These are phyloP conservation scores for Falco peregrinus DNA, from an alignment of 2,797 vertebrate genomes.

Conservation along the genomic window DNA sequence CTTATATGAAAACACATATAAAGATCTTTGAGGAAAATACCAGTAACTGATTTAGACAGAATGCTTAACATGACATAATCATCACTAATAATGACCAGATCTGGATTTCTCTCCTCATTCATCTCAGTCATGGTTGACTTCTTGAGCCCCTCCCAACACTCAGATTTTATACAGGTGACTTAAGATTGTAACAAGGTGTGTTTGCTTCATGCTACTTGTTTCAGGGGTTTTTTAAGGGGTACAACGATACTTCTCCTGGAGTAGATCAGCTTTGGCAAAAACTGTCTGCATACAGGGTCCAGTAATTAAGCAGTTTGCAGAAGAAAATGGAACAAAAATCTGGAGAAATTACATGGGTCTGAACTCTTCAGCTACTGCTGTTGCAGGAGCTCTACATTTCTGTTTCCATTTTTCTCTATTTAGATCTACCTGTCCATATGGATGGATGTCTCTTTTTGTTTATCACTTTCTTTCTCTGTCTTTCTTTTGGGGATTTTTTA, in stretches of 20 bases:
- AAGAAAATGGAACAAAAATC: background rate
- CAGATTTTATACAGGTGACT: background rate
- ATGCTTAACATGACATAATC: background rate
- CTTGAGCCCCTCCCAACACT: background rate
- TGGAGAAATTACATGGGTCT: background rate
- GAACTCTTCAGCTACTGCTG: background rate
- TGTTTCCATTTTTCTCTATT: background rate
- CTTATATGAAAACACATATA: background rate
- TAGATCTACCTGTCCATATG: background rate
- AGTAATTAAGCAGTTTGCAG: background rate
- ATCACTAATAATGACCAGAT: background rate
- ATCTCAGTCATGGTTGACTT: background rate
- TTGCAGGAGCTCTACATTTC: background rate
- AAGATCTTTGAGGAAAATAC: background rate
- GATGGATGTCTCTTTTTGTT: conserved; percentile 2
- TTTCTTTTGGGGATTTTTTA: background rate
- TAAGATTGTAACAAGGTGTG: background rate
- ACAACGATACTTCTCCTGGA: background rate
- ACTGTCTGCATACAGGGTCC: background rate
- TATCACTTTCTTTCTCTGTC: background rate
- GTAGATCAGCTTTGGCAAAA: background rate
- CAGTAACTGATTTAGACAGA: background rate
- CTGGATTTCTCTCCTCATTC: background rate
- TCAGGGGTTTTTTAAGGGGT: background rate
- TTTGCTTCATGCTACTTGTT: background rate